Evolutionary conservation across 2,797 vertebrate species (phyloP).

Genomic region (Amniataba percoides): DNA sequence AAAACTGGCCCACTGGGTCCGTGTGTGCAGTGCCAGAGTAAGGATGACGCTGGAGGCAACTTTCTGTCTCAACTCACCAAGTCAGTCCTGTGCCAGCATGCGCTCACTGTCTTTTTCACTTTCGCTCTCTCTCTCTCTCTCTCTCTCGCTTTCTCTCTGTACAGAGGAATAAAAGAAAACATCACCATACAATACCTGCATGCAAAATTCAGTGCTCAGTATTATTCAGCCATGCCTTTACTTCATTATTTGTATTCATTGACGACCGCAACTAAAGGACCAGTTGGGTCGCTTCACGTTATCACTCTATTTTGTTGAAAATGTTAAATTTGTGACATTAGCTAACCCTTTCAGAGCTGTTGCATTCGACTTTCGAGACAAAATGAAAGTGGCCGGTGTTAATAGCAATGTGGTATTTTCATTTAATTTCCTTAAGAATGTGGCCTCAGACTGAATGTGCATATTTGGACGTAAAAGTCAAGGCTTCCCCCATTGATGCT

Average conservation of each 20-base stretch:
- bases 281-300: background rate
- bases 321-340: background rate
- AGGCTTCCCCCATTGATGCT: background rate
- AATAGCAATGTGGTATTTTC: slow-evolving; percentile 11
- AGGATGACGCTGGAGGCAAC: slow-evolving; percentile 50
- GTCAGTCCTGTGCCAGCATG: slow-evolving; percentile 35
- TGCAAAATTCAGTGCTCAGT: background rate
- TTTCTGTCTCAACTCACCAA: slow-evolving; percentile 53
- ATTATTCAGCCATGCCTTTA: background rate
- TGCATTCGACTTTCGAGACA: background rate
- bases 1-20: slow-evolving; percentile 51
- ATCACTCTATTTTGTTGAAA: background rate
- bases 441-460: background rate
- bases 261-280: background rate
- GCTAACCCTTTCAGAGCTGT: slow-evolving; percentile 6
- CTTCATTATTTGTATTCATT: background rate
- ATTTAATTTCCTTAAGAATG: slow-evolving; percentile 25
- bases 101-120: slow-evolving; percentile 30
- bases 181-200: background rate
- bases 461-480: background rate
- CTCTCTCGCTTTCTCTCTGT: too few relatives aligned
- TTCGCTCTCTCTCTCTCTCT: slow-evolving; percentile 1
- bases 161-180: background rate
- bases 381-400: background rate
- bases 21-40: slow-evolving; percentile 53